phyloP scores from a whole-genome alignment of 2,113 vertebrate genomes.

The Marcusenius ussheri region DNA sequence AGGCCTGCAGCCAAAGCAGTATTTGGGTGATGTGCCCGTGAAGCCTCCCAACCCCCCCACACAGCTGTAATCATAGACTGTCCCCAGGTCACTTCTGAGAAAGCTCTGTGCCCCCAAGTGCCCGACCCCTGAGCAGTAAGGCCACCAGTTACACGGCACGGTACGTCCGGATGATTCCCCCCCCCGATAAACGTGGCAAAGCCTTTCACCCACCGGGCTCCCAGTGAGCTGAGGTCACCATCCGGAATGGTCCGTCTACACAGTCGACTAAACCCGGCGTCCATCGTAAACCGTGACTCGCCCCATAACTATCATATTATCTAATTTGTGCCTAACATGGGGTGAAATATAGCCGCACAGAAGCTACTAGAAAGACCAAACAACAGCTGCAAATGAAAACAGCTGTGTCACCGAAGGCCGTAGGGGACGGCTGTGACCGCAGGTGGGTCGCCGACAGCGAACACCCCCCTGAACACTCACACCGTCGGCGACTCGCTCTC shows the following conservation, averaged over 20 bases:
- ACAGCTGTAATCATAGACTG: neutral
- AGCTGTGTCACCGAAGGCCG: neutral
- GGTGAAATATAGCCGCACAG: neutral
- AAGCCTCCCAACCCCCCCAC: neutral
- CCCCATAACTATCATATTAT: neutral
- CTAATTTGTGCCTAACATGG: neutral
- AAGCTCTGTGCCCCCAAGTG: neutral
- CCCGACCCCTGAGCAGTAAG: too few species aligned
- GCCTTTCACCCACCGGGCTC: neutral
- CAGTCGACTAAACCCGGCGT: too few species aligned
- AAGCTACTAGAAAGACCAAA: neutral
- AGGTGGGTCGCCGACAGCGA: neutral
- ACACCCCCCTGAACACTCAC: neutral
- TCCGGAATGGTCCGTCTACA: neutral
- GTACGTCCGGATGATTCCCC: neutral
- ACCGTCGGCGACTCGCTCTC: neutral
- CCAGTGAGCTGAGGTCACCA: neutral
- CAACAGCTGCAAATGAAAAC: neutral
- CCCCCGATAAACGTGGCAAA: neutral
- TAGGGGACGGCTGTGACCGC: neutral
- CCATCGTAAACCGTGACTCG: neutral
- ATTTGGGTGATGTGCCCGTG: neutral
- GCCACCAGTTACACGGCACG: neutral
- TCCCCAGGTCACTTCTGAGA: neutral
- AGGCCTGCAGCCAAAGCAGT: neutral